Evolutionary conservation across 2,113 vertebrate species (phyloP).

Genomic region (Nyctibius bracteatus): DNA sequence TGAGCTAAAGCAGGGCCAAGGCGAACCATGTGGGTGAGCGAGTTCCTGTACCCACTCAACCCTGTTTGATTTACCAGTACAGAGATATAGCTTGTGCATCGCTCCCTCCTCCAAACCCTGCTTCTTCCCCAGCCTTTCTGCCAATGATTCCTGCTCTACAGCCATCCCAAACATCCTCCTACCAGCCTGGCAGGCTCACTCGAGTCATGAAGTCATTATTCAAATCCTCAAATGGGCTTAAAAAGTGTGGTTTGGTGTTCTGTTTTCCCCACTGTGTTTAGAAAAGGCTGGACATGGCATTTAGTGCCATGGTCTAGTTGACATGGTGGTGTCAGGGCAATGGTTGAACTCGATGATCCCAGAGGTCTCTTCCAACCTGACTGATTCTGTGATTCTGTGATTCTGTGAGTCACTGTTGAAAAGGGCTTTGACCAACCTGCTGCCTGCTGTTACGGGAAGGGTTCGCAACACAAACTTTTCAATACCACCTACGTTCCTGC

Average conservation of each 20-base stretch:
- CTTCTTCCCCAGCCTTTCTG: background rate
- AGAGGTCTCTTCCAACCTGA: too few relatives aligned
- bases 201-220: background rate
- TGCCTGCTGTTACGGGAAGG: background rate
- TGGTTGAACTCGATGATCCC: too few relatives aligned
- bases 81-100: background rate
- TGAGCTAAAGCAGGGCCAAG: background rate
- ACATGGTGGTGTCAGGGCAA: too few relatives aligned
- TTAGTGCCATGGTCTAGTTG: too few relatives aligned
- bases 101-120: background rate
- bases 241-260: background rate
- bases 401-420: constrained; percentile 37
- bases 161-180: background rate
- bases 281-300: too few relatives aligned
- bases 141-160: background rate
- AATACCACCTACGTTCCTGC: background rate
- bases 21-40: background rate
- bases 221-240: background rate
- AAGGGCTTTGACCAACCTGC: background rate
- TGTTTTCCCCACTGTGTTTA: background rate
- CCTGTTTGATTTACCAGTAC: background rate
- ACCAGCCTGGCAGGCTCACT: background rate
- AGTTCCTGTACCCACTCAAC: background rate
- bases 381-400: too few relatives aligned
- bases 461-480: background rate